These are phyloP conservation scores for Alloplasta piceator DNA, from an alignment of 2,888 invertebrate species.

Conservation along the genomic window DNA sequence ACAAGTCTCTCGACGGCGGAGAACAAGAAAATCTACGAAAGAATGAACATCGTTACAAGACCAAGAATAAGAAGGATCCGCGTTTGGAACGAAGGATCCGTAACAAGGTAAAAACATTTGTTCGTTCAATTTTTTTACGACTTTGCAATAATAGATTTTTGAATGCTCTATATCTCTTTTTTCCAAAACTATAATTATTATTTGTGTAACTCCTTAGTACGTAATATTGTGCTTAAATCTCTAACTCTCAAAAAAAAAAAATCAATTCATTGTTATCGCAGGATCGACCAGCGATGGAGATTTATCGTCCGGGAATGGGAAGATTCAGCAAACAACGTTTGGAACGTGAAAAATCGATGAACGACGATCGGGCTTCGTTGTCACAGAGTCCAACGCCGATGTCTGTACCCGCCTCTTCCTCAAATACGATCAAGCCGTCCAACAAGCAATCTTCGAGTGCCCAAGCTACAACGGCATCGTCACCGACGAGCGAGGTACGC, in stretches of 20 bases:
- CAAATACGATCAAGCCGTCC: slow-evolving; percentile 65
- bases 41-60: slow-evolving; percentile 85
- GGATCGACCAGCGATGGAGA: slow-evolving; percentile 95
- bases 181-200: not conserved
- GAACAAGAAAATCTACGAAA: slow-evolving; percentile 85
- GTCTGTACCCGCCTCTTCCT: slow-evolving; percentile 63
- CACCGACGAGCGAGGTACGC: slow-evolving; percentile 77
- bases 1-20: slow-evolving; percentile 86
- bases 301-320: slow-evolving; percentile 96
- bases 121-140: slow-evolving; percentile 25
- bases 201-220: no score
- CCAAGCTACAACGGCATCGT: slow-evolving; percentile 36
- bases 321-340: slow-evolving; percentile 88
- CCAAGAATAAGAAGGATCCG: slow-evolving; percentile 85
- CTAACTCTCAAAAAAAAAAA: no score
- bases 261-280: slow-evolving; percentile 74
- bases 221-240: no score
- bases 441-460: slow-evolving; percentile 38
- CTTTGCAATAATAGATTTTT: slow-evolving; percentile 5
- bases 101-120: slow-evolving; percentile 85
- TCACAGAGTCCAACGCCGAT: slow-evolving; percentile 81
- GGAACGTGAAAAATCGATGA: slow-evolving; percentile 80
- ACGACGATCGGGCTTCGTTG: slow-evolving; percentile 79
- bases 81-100: slow-evolving; percentile 87
- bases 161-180: slow-evolving; percentile 20